Conservation (phyloP, 2,113 vertebrate genomes). For the Cheirogaleus medius region DNA sequence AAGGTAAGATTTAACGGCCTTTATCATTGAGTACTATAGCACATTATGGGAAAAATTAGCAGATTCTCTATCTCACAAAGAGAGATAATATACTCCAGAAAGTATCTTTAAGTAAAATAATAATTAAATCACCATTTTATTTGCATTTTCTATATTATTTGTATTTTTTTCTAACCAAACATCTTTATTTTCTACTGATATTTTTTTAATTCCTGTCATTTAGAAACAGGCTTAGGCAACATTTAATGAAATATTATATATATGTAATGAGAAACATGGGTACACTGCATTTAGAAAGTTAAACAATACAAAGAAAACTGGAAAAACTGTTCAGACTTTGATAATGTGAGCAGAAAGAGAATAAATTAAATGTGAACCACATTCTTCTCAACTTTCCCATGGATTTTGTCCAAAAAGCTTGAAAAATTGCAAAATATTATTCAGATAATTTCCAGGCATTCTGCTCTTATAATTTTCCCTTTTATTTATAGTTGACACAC, state of each 20-base stretch:
- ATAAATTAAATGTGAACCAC: slow-evolving; percentile 29
- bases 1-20: not conserved
- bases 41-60: not conserved
- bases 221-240: slow-evolving; percentile 44
- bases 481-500: not conserved
- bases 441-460: slow-evolving; percentile 39
- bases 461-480: not conserved
- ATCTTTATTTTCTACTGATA: slow-evolving; percentile 65
- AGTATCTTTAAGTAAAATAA: not conserved
- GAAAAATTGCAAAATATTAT: slow-evolving; percentile 49
- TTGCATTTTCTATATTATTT: not conserved
- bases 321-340: slow-evolving; percentile 52
- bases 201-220: not conserved
- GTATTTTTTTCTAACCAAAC: slow-evolving; percentile 44
- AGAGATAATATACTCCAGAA: not conserved
- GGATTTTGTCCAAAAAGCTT: slow-evolving; percentile 46
- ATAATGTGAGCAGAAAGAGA: slow-evolving; percentile 54
- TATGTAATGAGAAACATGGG: slow-evolving; percentile 51
- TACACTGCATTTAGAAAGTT: slow-evolving; percentile 54
- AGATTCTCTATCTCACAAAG: not conserved
- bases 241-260: slow-evolving; percentile 63
- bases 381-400: slow-evolving; percentile 32
- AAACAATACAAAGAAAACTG: slow-evolving; percentile 47
- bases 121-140: not conserved
- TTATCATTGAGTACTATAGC: not conserved